These are phyloP conservation scores for Heterochromis multidens DNA, from an alignment of 2,113 vertebrate genomes.

Conservation along the genomic window DNA sequence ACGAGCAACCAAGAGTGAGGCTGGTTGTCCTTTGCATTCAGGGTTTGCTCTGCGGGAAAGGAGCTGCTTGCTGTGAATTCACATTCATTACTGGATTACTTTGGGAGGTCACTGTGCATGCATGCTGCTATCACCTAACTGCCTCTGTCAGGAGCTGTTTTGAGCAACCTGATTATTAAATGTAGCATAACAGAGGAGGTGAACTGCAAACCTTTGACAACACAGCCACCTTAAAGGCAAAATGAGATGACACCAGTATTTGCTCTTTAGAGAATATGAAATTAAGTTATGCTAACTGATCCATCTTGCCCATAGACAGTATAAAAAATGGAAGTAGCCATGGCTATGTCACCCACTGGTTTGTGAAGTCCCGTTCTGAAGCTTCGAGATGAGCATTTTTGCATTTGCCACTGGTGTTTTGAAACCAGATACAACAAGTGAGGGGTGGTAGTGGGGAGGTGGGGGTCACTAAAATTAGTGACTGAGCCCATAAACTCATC, in stretches of 20 bases:
- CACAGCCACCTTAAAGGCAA: neutral
- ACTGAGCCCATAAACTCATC: neutral
- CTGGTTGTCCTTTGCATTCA: slow-evolving; percentile 22
- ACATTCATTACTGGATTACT: slow-evolving; percentile 32
- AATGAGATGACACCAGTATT: neutral
- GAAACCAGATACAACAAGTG: neutral
- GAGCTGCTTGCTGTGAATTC: slow-evolving; percentile 30
- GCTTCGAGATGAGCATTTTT: neutral
- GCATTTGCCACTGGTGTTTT: neutral
- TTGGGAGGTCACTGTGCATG: slow-evolving; percentile 14
- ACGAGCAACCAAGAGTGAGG: slow-evolving; percentile 13
- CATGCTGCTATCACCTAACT: slow-evolving; percentile 15
- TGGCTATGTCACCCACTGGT: neutral
- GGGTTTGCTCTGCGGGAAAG: slow-evolving; percentile 8
- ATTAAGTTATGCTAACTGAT: neutral
- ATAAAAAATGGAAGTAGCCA: neutral
- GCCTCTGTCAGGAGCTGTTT: slow-evolving; percentile 12
- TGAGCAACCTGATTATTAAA: slow-evolving; percentile 11
- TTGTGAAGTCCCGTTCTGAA: neutral
- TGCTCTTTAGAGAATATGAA: neutral
- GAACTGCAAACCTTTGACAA: neutral
- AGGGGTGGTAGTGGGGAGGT: no score
- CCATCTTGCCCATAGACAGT: neutral
- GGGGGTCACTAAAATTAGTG: no score
- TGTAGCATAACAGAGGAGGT: neutral